Evolutionary conservation across 2,888 invertebrate species (phyloP).

Genomic region (Sabatieria punctata): DNA sequence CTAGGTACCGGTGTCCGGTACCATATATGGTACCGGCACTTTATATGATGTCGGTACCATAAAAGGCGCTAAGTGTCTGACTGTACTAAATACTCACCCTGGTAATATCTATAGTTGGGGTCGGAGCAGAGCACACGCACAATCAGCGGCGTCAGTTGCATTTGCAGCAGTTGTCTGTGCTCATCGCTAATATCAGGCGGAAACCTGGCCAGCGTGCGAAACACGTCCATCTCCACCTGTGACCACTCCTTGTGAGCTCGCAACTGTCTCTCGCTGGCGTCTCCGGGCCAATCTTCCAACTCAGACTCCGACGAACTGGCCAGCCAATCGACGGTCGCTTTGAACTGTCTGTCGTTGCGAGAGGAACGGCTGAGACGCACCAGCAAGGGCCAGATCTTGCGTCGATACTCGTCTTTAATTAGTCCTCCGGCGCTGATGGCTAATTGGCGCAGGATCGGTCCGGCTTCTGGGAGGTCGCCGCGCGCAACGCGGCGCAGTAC

Average conservation of each 20-base stretch:
- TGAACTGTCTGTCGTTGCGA: neutral
- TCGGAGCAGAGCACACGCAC: slow-evolving; percentile 22
- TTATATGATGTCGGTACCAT: too few species aligned
- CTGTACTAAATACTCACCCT: too few species aligned
- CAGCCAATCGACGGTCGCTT: neutral
- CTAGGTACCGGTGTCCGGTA: too few species aligned
- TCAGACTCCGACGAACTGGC: neutral
- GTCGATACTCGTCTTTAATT: slow-evolving; percentile 5
- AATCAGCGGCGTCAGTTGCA: slow-evolving; percentile 24
- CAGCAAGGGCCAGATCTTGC: slow-evolving; percentile 8
- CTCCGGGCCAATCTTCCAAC: too few species aligned
- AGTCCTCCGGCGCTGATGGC: slow-evolving; percentile 7
- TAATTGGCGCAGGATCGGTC: slow-evolving; percentile 6
- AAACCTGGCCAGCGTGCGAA: slow-evolving; percentile 20
- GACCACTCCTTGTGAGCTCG: slow-evolving; percentile 21
- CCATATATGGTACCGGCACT: too few species aligned
- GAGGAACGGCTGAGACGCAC: neutral
- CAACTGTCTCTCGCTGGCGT: neutral
- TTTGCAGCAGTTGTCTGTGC: slow-evolving; percentile 3
- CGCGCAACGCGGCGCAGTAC: too few species aligned
- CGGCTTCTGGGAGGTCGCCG: neutral
- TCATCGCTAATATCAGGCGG: neutral
- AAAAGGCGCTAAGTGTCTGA: neutral
- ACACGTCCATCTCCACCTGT: slow-evolving; percentile 29
- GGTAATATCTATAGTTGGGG: slow-evolving; percentile 26